Evolutionary conservation across 2,888 invertebrate genomes (phyloP), one percentile per base, ranked within the genome.

Genomic region (Elgonia sp.): DNA sequence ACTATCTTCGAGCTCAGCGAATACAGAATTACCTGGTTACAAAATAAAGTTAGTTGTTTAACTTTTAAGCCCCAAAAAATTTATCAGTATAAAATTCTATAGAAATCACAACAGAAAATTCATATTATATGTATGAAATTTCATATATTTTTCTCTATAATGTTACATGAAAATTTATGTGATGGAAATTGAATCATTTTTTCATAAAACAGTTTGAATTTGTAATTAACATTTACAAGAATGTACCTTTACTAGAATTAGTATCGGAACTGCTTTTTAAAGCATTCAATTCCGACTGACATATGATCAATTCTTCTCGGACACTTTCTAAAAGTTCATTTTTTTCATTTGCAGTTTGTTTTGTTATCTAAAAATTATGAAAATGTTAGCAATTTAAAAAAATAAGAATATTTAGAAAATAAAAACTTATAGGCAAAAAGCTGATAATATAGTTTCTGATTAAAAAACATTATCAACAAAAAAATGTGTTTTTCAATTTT

Each of bases 1-100:
- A 67, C 92, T 92, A 86, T 94, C 94, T 85, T 94, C 94, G 0
- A 94, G 92, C 69, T 94, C 94, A 8, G 93, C 94, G 53, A 94
- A 94, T 21, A 94, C 82, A 10, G 94, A 94, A 90, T 94, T 94
- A 6, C 94, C 94, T 89, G 53, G 20, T n/a, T n/a, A n/a, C n/a
- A n/a, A 60, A 16, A 50, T 42, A 39, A 18, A 79, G 63, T 65
- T 67, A 42, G 39, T 60, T 0, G 50, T 70, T 21, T 18, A 80
- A 16, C 29, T 29, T 1, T 29, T n/a, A n/a, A n/a, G n/a, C n/a
- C n/a, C n/a, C 12, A 42, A 42, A 42, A 42, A 42, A 12, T 42
- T 9, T 42, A 42, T 42, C 12, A 42, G 7, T 42, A 42, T 42
- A 12, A 9, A 42, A 42, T 42, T 42, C 7, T 42, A 42, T 9